Conservation (phyloP, 2,888 invertebrate species). For the Pocota personata region DNA sequence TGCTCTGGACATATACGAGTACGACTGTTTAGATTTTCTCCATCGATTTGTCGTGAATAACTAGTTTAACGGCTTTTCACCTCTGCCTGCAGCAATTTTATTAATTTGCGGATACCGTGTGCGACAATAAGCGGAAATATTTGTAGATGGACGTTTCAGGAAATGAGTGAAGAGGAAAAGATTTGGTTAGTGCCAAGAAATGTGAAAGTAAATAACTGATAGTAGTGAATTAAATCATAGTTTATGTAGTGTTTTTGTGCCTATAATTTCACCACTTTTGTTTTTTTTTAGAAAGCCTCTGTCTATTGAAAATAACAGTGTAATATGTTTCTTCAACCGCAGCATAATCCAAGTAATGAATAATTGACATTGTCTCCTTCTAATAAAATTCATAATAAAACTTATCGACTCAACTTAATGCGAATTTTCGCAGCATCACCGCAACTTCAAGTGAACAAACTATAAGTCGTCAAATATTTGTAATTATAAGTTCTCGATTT, state of each 20-base stretch:
- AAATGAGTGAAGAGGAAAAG: constrained; percentile 9
- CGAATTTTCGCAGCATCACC: not conserved
- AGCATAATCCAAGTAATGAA: no score
- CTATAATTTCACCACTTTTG: not conserved
- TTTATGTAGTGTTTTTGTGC: not conserved
- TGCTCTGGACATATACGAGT: not conserved
- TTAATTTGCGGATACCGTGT: constrained; percentile 1
- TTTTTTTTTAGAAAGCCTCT: no score
- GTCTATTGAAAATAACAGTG: no score
- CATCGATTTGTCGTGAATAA: constrained; percentile 6
- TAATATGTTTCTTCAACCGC: no score
- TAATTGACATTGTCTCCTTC: not conserved
- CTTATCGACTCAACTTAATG: not conserved
- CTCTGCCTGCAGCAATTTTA: constrained; percentile 10
- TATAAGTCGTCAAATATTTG: not conserved
- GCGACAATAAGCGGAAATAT: constrained; percentile 32
- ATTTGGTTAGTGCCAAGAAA: constrained; percentile 14
- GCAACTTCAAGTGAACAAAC: constrained; percentile 5
- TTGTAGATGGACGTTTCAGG: constrained; percentile 36
- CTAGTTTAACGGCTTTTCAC: constrained; percentile 45
- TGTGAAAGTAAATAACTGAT: constrained; percentile 33
- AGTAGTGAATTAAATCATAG: not conserved
- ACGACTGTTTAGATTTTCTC: not conserved
- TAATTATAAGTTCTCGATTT: not conserved
- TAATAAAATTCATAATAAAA: not conserved